These are phyloP conservation scores for Steinernema khuongi DNA, from an alignment of 1,140 invertebrate species.

Conservation along the genomic window DNA sequence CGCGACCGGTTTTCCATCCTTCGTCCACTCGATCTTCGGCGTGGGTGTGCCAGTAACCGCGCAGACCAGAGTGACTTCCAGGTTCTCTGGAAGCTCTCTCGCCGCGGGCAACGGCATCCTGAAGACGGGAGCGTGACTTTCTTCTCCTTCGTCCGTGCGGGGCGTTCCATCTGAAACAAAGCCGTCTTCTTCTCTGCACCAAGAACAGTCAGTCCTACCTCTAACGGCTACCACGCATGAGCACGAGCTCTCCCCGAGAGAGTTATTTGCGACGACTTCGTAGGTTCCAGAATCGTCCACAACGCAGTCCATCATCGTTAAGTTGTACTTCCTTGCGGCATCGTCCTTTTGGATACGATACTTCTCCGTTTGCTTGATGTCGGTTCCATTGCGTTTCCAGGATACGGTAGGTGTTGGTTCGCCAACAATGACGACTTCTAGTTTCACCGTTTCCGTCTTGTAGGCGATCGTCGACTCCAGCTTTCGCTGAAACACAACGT, in stretches of 20 bases:
- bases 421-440: conserved; percentile 36
- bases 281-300: conserved; percentile 85
- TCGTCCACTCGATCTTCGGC: conserved; percentile 46
- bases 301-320: conserved; percentile 73
- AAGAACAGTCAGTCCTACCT: conserved; percentile 21
- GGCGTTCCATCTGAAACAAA: conserved; percentile 26
- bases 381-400: conserved; percentile 44
- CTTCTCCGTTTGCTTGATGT: conserved; percentile 37
- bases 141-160: conserved; percentile 35
- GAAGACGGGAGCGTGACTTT: conserved; percentile 35
- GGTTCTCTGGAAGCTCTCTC: conserved; percentile 44
- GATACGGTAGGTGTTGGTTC: conserved; percentile 34
- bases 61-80: conserved; percentile 49
- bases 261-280: conserved; percentile 78
- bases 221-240: conserved; percentile 35
- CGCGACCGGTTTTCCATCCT: conserved; percentile 41
- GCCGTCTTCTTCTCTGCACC: background rate
- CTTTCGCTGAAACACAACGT: conserved; percentile 26
- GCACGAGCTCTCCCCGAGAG: conserved; percentile 70
- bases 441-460: conserved; percentile 38
- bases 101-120: conserved; percentile 46
- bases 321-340: conserved; percentile 23
- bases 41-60: conserved; percentile 45
- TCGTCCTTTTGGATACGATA: conserved; percentile 41
- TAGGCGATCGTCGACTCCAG: conserved; percentile 29